These are phyloP conservation scores for Eristalinus aeneus DNA, from an alignment of 2,888 invertebrate species.

Conservation along the genomic window DNA sequence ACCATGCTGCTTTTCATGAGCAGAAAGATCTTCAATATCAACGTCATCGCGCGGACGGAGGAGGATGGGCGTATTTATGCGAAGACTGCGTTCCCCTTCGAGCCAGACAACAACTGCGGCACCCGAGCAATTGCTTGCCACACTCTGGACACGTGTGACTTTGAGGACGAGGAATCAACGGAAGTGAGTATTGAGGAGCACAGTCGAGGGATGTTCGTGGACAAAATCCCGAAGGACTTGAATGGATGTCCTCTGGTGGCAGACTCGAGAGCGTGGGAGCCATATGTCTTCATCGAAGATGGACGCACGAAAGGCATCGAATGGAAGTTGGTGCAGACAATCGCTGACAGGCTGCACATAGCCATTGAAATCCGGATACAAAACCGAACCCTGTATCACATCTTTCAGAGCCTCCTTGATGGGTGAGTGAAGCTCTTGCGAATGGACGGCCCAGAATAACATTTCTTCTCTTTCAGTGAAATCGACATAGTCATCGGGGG, in stretches of 20 bases:
- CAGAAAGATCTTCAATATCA: conserved; percentile 78
- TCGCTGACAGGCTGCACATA: conserved; percentile 76
- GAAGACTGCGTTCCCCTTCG: conserved; percentile 78
- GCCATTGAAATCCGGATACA: conserved; percentile 75
- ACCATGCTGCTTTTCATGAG: conserved; percentile 76
- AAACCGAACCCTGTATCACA: conserved; percentile 76
- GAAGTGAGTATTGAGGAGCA: conserved; percentile 72
- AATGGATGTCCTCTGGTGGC: conserved; percentile 77
- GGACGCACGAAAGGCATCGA: conserved; percentile 76
- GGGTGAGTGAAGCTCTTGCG: conserved; percentile 72
- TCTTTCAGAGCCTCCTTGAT: conserved; percentile 77
- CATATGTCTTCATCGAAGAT: conserved; percentile 75
- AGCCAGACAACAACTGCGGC: conserved; percentile 78
- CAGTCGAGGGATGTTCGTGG: conserved; percentile 73
- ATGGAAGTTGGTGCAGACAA: conserved; percentile 76
- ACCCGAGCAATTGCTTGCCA: conserved; percentile 75
- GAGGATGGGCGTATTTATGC: conserved; percentile 74
- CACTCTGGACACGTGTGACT: conserved; percentile 76
- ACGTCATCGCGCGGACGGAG: conserved; percentile 76
- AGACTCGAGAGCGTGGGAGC: conserved; percentile 78
- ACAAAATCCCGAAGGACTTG: conserved; percentile 78
- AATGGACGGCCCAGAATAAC: neutral
- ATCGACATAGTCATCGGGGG: conserved; percentile 79
- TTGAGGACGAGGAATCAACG: conserved; percentile 48
- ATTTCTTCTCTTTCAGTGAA: conserved; percentile 71